These are phyloP conservation scores for Hyppa rectilinea DNA, from an alignment of 2,888 invertebrate species.

Conservation along the genomic window DNA sequence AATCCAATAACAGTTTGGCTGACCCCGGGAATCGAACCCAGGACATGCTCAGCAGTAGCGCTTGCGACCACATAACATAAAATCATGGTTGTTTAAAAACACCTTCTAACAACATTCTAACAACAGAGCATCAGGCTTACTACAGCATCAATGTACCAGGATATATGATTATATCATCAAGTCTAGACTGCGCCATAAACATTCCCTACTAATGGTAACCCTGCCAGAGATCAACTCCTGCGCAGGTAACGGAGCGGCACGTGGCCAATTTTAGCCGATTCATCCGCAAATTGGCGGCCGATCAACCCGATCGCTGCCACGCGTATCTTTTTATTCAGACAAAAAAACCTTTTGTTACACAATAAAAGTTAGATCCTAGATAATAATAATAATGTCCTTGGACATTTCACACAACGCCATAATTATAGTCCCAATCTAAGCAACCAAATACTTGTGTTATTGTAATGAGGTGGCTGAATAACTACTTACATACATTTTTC, in stretches of 20 bases:
- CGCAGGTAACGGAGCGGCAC: constrained; percentile 71
- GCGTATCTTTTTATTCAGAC: constrained; percentile 14
- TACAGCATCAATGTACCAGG: constrained; percentile 17
- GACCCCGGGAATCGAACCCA: too few relatives aligned
- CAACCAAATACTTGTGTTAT: too few relatives aligned
- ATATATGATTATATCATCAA: constrained; percentile 46
- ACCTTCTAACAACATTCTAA: background rate
- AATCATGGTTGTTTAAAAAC: background rate
- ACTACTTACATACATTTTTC: too few relatives aligned
- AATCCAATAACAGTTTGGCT: too few relatives aligned
- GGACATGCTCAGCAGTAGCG: too few relatives aligned
- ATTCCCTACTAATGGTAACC: constrained; percentile 45
- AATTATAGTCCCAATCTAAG: too few relatives aligned
- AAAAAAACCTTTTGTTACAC: constrained; percentile 1
- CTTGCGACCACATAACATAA: too few relatives aligned
- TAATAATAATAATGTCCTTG: too few relatives aligned
- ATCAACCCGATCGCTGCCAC: constrained; percentile 36
- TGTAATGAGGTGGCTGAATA: too few relatives aligned
- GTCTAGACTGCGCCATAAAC: constrained; percentile 35
- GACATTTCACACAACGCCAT: too few relatives aligned
- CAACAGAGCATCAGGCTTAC: background rate
- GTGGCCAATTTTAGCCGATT: constrained; percentile 78
- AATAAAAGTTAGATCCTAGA: background rate
- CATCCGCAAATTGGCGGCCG: constrained; percentile 76
- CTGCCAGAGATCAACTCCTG: constrained; percentile 61